Base-by-base conservation (phyloP, 2,113 vertebrate species). In the Chrysochloris asiatica region DNA sequence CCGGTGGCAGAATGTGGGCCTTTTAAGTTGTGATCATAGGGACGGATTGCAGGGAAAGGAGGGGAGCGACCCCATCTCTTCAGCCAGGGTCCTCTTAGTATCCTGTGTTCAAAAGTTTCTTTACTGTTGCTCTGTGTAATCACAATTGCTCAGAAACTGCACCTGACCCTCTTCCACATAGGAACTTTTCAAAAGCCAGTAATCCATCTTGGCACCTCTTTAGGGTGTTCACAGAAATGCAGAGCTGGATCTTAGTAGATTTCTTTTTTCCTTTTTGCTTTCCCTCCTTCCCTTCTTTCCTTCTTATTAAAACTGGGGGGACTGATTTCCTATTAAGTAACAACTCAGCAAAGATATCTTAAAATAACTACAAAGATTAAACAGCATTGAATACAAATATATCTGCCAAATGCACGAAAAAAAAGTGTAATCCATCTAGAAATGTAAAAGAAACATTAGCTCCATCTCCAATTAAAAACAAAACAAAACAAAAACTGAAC, bases 181-280 rank as follows among this genome's bases (percentile, higher is more conserved):
- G 90, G 92, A 87, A 8, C 50, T 90, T 96, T 91, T 89, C 94
- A 93, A 93, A 96, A 93, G 81, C 93, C 48, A 16, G 59, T 36
- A 83, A 90, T 95, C 88, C 71, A 47, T 93, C 85, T 92, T 61
- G 73, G 47, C 21, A 77, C 52, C 36, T 96, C 48, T 94, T 87
- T 89, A 95, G 85, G 19, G 38, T 47, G 77, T 90, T 88, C 83
- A 71, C 76, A 77, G 72, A 90, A 84, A 94, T 43, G 48, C 22
- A 86, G 69, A 79, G 88, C 82, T 61, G 28, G 1, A n/a, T 61
- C 36, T 89, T 63, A 65, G 71, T 24, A 83, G 91, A 67, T 28
- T 43, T 94, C 19, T 2, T 0, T 95, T 24, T 61, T 3, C 61
- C 61, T 16, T 61, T 26, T 12, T 8, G 28, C 78, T 19, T n/a